Base-by-base conservation (phyloP, 2,113 vertebrate species). In the Proterorhinus semilunaris region DNA sequence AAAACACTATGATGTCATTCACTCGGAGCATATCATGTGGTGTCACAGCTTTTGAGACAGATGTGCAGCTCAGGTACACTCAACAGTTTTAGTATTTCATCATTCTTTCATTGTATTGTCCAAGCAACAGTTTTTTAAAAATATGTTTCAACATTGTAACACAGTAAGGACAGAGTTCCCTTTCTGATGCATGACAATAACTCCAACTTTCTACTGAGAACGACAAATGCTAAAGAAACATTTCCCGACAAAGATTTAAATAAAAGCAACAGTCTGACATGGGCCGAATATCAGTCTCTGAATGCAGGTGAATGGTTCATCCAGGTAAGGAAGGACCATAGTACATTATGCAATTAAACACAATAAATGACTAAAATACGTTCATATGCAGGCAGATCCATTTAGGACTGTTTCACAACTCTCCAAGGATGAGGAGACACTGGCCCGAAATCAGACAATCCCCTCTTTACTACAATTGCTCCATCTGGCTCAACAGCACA, bases 1-100 rank as follows among this genome's bases (percentile, higher is more conserved):
- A 99, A 86, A 99, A 99, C 89, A 99, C 96, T 27, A 86, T 98
- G 82, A 96, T 98, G 96, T 96, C 96, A 0, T 94, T 99, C 77
- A 57, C 42, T 15, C 94, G 90, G 71, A 95, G 94, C 0, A 64
- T 92, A 1, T 66, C 78, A 36, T 98, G 95, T 55, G 87, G 88
- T 6, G 94, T 95, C 65, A 52, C 69, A 4, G 94, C 93, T 55
- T 96, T 96, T 49, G 97, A 98, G 91, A 97, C 96, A 0, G 96
- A 98, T 7, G 91, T 98, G 72, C 94, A 94, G 91, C 69, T 98
- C 89, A 98, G 96, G 96, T 98, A 92, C 83, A 27, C 36, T 1
- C 2, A 44, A 43, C 42, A 53, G 0, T 7, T 0, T 3, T 5
- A 1, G 4, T 50, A 2, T 27, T 15, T 10, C 10, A 13, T 47